Evolutionary conservation across 2,888 invertebrate genomes (phyloP).

Genomic region (Cataglyphis altisquamis): DNA sequence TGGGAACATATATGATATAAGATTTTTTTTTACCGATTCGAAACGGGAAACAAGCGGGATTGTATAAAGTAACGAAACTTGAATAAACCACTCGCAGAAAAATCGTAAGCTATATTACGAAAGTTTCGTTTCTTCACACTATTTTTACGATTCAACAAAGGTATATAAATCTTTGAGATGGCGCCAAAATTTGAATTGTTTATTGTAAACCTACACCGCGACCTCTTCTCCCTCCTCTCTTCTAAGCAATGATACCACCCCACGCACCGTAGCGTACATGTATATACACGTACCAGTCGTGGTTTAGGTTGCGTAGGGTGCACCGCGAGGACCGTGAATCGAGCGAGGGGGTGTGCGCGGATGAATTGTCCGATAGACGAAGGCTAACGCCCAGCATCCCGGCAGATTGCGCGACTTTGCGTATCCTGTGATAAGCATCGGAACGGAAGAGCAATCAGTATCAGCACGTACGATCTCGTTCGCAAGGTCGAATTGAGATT

Average conservation of each 20-base stretch:
- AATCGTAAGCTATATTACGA: no score
- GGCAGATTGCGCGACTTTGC: conserved; percentile 66
- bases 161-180: background rate
- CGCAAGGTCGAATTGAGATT: background rate
- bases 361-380: conserved; percentile 67
- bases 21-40: background rate
- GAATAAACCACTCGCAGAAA: no score
- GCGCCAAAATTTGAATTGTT: background rate
- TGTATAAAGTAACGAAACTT: background rate
- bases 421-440: conserved; percentile 55
- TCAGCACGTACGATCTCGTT: conserved; percentile 4
- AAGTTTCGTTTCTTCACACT: no score
- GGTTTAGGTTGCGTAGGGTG: conserved; percentile 42
- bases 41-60: background rate
- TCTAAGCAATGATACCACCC: background rate
- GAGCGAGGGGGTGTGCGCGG: conserved; percentile 73
- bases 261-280: no score
- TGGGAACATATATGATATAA: background rate
- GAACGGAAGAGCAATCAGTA: background rate
- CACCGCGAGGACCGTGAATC: conserved; percentile 26
- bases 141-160: no score
- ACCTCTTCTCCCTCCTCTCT: background rate
- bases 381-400: conserved; percentile 81
- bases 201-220: background rate
- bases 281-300: background rate